A percentile compares a stretch with the other conserved stretches of the same genome.
phyloP scores from a whole-genome alignment of 1,140 invertebrate species.

The Drosophila lacteicornis region DNA sequence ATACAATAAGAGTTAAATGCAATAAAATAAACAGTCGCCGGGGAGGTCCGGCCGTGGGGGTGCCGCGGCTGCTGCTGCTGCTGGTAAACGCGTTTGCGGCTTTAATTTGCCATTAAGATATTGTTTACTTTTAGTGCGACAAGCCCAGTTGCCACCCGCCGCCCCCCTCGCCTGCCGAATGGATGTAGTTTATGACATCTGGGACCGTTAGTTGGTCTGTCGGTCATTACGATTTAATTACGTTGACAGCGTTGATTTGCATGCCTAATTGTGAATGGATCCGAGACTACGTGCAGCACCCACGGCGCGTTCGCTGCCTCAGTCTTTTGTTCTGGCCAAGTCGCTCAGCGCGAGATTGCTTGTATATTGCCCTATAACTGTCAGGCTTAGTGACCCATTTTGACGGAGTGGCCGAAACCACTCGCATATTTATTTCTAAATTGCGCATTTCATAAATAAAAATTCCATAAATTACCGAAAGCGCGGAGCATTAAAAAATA shows the following conservation, averaged over 20 bases:
- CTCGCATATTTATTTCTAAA: conserved; percentile 52
- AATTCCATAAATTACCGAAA: conserved; percentile 60
- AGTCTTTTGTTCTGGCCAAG: conserved; percentile 68
- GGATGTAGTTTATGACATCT: conserved; percentile 65
- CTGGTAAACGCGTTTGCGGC: conserved; percentile 68
- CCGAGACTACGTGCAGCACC: conserved; percentile 23
- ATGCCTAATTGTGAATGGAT: conserved; percentile 69
- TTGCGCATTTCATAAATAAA: conserved; percentile 80
- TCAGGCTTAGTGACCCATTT: conserved; percentile 79
- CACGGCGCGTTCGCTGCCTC: conserved; percentile 52
- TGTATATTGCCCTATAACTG: conserved; percentile 75
- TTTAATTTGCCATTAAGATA: conserved; percentile 78
- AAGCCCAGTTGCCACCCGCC: conserved; percentile 8
- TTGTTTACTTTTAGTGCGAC: conserved; percentile 67
- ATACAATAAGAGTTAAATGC: conserved; percentile 36
- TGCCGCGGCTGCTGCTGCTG: conserved; percentile 13
- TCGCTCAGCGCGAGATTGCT: conserved; percentile 13
- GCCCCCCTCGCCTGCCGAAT: background rate
- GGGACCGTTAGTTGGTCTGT: conserved; percentile 61
- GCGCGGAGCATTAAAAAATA: conserved; percentile 44
- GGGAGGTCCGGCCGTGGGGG: conserved; percentile 3
- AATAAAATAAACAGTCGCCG: conserved; percentile 44
- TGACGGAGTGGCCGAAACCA: conserved; percentile 26
- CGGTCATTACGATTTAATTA: conserved; percentile 79
- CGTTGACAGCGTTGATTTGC: conserved; percentile 78